Evolutionary conservation across 2,113 vertebrate species (phyloP), one percentile per base, ranked within the genome.

Genomic region (Steatornis caripensis): DNA sequence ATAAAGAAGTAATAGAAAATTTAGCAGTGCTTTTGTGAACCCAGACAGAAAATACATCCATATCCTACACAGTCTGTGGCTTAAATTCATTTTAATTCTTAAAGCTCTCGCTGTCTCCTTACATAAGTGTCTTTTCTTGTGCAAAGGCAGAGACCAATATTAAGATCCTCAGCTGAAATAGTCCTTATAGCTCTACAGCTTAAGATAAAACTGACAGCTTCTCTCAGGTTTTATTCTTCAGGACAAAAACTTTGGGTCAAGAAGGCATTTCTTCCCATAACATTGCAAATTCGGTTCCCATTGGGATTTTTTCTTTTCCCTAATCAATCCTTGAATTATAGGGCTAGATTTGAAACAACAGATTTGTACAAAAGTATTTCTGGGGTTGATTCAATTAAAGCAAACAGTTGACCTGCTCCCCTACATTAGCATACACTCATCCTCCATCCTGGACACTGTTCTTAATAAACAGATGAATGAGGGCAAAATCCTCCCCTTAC

Each of bases 131-230:
- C 71, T 82, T 91, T 95, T 84, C 84, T 93, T 55, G n/a, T 88
- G 84, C 51, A 53, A 83, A 90, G 75, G 37, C 82, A 96, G 82
- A 90, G 46, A 94, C 84, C 62, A 54, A 91, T 95, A 95, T 95
- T 91, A 91, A 88, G 71, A 95, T 90, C 37, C 62, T 94, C 82
- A 74, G 78, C 49, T 94, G 87, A 91, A 96, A 94, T 96, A 95
- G 96, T 91, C 93, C 91, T 66, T 55, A 91, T n/a, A 93, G 82
- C 66, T 90, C 66, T 76, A 58, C 75, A 91, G 87, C 54, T 96
- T 95, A 91, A 95, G 95, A 91, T 96, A 96, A 94, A 94, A 97
- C 54, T 95, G 93, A 93, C 82, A 91, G 71, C 53, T 95, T 88
- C 87, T 70, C 58, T 90, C 58, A 90, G 26, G 82, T 93, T 90